phyloP scores from a whole-genome alignment of 2,888 invertebrate genomes.

The Schrankia costaestrigalis region DNA sequence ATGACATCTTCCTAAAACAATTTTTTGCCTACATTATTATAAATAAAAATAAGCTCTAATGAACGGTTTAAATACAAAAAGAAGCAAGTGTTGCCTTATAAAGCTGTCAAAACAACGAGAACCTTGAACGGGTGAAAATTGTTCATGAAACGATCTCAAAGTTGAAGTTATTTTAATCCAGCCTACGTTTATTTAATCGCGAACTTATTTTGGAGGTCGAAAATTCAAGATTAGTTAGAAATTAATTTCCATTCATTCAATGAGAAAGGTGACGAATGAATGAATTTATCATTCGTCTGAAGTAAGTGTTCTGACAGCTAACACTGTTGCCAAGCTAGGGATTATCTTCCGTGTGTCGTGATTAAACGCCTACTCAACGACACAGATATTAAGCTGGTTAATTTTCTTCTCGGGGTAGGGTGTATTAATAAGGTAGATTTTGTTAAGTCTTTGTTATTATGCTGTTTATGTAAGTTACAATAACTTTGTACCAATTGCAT shows the following conservation, averaged over 20 bases:
- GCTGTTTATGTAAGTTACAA: no score
- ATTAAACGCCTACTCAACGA: slow-evolving; percentile 20
- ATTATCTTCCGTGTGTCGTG: slow-evolving; percentile 18
- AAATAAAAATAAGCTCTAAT: no score
- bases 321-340: slow-evolving; percentile 8
- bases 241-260: slow-evolving; percentile 22
- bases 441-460: no score
- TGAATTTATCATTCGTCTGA: slow-evolving; percentile 4
- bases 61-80: no score
- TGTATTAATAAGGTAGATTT: neutral
- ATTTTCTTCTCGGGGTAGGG: slow-evolving; percentile 8
- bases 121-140: slow-evolving; percentile 11
- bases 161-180: slow-evolving; percentile 20
- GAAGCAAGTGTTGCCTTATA: no score
- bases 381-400: slow-evolving; percentile 15
- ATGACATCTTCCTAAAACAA: no score
- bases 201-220: slow-evolving; percentile 11
- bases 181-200: slow-evolving; percentile 12
- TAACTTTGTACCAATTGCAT: no score
- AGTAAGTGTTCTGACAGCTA: slow-evolving; percentile 4
- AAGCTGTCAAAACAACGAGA: no score
- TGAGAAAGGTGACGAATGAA: no score
- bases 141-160: slow-evolving; percentile 12
- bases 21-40: no score
- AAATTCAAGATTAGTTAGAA: slow-evolving; percentile 16